Evolutionary conservation across 1,140 invertebrate species (phyloP).

Genomic region (Papilio glaucus): DNA sequence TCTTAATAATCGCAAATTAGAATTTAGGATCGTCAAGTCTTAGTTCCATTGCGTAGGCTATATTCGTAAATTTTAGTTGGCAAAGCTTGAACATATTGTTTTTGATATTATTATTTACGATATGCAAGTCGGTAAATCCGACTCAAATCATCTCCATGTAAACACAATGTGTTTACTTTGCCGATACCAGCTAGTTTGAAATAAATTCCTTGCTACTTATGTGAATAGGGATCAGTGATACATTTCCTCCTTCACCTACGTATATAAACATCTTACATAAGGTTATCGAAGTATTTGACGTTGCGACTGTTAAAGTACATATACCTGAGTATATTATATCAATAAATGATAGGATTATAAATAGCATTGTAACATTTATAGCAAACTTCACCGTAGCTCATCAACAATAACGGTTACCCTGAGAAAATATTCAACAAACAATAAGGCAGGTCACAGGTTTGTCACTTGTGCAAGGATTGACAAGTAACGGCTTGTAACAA

Average conservation of each 20-base stretch:
- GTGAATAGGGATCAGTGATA: not conserved
- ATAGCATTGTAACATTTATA: not conserved
- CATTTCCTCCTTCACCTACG: not conserved
- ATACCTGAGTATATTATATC: too few species aligned
- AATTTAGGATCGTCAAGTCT: not conserved
- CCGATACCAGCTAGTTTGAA: not conserved
- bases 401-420: not conserved
- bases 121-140: not conserved
- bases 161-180: not conserved
- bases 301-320: too few species aligned
- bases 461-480: not conserved
- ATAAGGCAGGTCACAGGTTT: constrained; percentile 15
- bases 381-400: too few species aligned
- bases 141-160: constrained; percentile 9
- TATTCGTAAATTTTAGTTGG: not conserved
- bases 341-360: not conserved
- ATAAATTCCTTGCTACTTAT: not conserved
- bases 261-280: not conserved
- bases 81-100: not conserved
- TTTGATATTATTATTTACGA: constrained; percentile 5
- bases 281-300: not conserved
- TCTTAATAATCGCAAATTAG: too few species aligned
- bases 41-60: not conserved
- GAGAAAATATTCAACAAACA: not conserved
- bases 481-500: not conserved